Conservation (phyloP, 2,113 vertebrate species). For the Addax nasomaculatus region DNA sequence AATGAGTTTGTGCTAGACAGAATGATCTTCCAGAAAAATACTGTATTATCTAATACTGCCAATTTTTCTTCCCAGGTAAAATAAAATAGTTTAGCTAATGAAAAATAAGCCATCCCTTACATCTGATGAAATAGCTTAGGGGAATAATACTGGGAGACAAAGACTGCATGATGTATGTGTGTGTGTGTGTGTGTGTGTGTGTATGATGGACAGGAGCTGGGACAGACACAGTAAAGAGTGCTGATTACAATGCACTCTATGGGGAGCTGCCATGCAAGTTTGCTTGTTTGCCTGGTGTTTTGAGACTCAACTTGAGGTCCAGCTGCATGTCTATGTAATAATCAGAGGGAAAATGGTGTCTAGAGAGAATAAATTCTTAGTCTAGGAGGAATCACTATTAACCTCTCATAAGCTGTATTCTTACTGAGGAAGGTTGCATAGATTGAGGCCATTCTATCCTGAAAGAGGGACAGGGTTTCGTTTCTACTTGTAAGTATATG, state of each 20-base stretch:
- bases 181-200: background rate
- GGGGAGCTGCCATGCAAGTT: fast-evolving
- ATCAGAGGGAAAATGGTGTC: background rate
- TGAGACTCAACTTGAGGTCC: background rate
- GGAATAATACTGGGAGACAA: background rate
- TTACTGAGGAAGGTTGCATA: background rate
- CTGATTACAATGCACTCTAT: too few species aligned
- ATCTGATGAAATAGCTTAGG: background rate
- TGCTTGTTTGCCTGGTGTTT: background rate
- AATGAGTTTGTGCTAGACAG: background rate
- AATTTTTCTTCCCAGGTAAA: background rate
- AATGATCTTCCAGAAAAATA: background rate
- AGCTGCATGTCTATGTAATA: background rate
- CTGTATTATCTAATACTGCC: background rate
- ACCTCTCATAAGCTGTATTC: background rate
- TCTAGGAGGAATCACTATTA: background rate
- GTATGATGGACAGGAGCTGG: background rate
- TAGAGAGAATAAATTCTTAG: background rate
- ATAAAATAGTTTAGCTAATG: background rate
- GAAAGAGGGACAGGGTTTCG: background rate
- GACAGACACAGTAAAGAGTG: background rate
- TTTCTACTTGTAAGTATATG: background rate
- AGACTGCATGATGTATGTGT: background rate
- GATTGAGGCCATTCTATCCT: background rate
- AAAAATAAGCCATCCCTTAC: background rate